A percentile compares a stretch with the other conserved stretches of the same genome.
phyloP scores from a whole-genome alignment of 2,888 invertebrate species.

The Dione juno region DNA sequence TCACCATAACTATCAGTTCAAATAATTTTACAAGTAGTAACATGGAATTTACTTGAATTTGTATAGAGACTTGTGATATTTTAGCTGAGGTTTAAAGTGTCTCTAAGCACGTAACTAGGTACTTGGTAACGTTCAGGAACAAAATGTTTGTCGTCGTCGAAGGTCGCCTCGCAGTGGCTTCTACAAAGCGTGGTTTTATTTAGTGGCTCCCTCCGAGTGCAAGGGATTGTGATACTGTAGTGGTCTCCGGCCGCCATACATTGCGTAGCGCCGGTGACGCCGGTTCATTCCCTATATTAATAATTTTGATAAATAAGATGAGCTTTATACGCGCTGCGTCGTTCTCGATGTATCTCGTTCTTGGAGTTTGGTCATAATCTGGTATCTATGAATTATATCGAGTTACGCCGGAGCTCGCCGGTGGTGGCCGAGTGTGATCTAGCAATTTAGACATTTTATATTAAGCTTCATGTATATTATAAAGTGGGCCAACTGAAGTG shows the following conservation, averaged over 20 bases:
- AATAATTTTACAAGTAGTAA: neutral
- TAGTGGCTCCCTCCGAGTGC: neutral
- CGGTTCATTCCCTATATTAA: conserved; percentile 20
- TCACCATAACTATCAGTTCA: neutral
- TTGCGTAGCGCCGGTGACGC: conserved; percentile 26
- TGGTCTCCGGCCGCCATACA: too few species aligned
- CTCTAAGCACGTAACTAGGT: neutral
- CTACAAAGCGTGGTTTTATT: too few species aligned
- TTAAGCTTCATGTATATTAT: conserved; percentile 23
- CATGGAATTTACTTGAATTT: neutral
- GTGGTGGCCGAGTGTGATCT: conserved; percentile 20
- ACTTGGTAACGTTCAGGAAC: too few species aligned
- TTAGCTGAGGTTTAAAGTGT: conserved; percentile 7
- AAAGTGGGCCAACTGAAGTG: conserved; percentile 19
- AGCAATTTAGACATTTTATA: conserved; percentile 12
- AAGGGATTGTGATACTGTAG: conserved; percentile 23
- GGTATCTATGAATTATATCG: neutral
- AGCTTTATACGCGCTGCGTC: conserved; percentile 20
- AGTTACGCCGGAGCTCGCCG: conserved; percentile 1
- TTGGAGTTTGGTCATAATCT: neutral
- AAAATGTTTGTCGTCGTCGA: neutral
- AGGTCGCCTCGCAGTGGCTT: too few species aligned
- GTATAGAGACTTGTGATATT: conserved; percentile 13
- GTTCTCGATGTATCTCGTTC: neutral
- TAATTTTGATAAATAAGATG: conserved; percentile 17